Percentiles rank a stretch among this genome's conserved stretches.
Evolutionary conservation across 2,797 vertebrate genomes (phyloP).

Genomic region (Gouania willdenowi): DNA sequence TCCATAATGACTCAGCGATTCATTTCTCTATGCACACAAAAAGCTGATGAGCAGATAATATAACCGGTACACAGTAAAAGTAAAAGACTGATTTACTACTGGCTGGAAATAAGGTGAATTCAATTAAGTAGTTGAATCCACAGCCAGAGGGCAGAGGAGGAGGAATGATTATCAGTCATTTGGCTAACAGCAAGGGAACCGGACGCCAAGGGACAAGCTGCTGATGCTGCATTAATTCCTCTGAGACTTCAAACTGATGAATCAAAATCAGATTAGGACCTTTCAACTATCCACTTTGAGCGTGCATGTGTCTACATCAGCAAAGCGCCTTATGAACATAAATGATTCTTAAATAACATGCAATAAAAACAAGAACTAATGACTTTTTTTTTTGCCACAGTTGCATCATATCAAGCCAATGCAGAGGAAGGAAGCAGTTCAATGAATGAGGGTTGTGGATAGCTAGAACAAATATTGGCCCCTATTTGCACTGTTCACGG

Average conservation of each 20-base stretch:
- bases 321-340: no score
- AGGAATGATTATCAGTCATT: conserved; percentile 30
- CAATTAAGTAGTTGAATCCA: conserved; percentile 12
- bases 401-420: no score
- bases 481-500: conserved; percentile 5
- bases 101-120: conserved; percentile 12
- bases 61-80: conserved; percentile 4
- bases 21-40: neutral
- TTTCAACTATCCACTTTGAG: conserved; percentile 1
- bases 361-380: no score
- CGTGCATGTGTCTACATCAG: neutral
- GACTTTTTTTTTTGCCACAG: no score
- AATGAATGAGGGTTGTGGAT: no score
- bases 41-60: conserved; percentile 5
- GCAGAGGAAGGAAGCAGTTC: no score
- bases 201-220: conserved; percentile 19
- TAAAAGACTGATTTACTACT: conserved; percentile 6
- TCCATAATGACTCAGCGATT: no score
- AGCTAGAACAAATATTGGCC: conserved; percentile 12
- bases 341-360: no score
- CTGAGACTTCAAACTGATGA: conserved; percentile 33
- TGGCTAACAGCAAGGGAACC: conserved; percentile 28
- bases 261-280: conserved; percentile 27
- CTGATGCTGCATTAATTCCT: conserved; percentile 45
- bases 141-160: conserved; percentile 8